Base-by-base conservation (phyloP, 1,140 invertebrate genomes). In the Drosophila pseudoananassae region DNA sequence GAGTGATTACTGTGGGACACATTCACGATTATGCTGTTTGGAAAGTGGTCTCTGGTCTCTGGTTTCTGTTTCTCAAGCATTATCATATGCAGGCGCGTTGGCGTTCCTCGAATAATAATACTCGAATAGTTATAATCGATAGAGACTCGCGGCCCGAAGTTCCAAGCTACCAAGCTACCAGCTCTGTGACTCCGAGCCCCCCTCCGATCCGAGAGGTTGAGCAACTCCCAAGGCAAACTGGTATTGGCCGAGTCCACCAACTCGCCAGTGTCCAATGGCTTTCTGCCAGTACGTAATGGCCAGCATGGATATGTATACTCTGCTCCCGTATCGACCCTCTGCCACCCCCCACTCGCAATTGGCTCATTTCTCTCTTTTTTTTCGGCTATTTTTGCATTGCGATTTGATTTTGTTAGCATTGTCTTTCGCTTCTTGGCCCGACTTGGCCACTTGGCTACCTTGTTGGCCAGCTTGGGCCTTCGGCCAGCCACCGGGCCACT, bases 211-310 rank as follows among this genome's bases (percentile, higher is more conserved):
- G 64, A 50, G 70, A 76, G 71, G 79, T 83, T 83, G 79, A 78
- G 64, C 78, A 82, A 83, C 72, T 65, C 64, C 82, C 82, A 85
- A 85, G 82, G 82, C 82, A 85, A 85, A 85, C 82, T 78, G 74
- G 82, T 87, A 69, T 74, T 70, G 60, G 20, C 52, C 33, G 45
- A 53, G 38, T 59, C 60, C 53, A 58, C 38, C 38, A 40, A 40
- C 38, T 40, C 38, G 12, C 40, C 40, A 43, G 14, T 43, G 14
- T 43, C 14, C 40, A 43, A 4, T 36, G 33, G 33, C 33, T 27
- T 27, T 27, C 25, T 27, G 25, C 5, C 25, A 27, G 25, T 7
- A 27, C 25, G 5, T 27, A 27, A 3, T 36, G 33, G 33, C 33
- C 33, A 43, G 14, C 14, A 43, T 40, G 10, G 12, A 40, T 40